These are phyloP conservation scores for Ernsta delagoae DNA, from an alignment of 2,888 invertebrate genomes.

Conservation along the genomic window DNA sequence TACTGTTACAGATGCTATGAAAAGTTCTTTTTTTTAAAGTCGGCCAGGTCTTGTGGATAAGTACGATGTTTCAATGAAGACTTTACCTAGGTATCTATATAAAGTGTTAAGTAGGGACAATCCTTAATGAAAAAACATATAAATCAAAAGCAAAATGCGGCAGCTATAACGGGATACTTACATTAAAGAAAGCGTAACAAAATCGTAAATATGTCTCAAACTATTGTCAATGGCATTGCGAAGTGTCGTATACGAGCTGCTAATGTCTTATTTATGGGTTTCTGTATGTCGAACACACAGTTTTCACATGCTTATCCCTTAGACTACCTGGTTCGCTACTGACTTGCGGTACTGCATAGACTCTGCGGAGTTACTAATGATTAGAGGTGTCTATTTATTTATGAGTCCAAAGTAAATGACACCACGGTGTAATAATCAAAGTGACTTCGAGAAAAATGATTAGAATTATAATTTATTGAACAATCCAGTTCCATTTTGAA, in stretches of 20 bases:
- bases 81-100: no score
- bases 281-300: constrained; percentile 64
- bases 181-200: constrained; percentile 31
- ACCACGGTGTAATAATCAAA: no score
- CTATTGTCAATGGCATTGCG: constrained; percentile 42
- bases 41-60: no score
- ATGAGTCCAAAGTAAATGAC: no score
- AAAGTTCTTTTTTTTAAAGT: no score
- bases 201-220: constrained; percentile 55
- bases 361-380: constrained; percentile 45
- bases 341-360: constrained; percentile 57
- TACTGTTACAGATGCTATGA: background rate
- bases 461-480: no score
- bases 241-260: constrained; percentile 68
- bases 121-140: background rate
- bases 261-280: constrained; percentile 83
- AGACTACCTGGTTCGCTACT: constrained; percentile 63
- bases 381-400: constrained; percentile 41
- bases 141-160: constrained; percentile 4
- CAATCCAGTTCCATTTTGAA: no score
- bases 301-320: constrained; percentile 78
- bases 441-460: no score
- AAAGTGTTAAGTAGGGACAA: no score
- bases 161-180: constrained; percentile 11
- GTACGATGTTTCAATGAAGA: no score